Percentiles rank a stretch among this genome's conserved stretches.
Evolutionary conservation across 2,113 vertebrate species (phyloP).

Genomic region (Phasianus colchicus): DNA sequence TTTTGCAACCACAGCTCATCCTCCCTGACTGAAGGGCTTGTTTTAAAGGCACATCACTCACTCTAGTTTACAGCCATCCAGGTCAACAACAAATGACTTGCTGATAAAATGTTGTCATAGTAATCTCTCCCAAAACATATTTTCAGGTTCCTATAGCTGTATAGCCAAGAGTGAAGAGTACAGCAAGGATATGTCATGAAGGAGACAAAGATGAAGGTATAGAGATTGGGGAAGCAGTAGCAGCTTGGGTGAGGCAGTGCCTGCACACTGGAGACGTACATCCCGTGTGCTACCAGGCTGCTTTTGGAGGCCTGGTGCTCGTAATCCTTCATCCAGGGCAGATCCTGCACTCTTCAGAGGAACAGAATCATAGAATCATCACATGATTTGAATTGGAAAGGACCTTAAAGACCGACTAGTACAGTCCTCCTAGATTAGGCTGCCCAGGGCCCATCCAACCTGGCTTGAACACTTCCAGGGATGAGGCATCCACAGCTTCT

Average conservation of each 20-base stretch:
- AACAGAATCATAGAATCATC: background rate
- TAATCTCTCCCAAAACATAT: background rate
- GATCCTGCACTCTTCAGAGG: background rate
- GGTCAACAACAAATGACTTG: background rate
- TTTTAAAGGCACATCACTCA: background rate
- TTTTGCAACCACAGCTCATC: background rate
- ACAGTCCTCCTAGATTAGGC: background rate
- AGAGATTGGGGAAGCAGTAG: background rate
- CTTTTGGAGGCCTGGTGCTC: background rate
- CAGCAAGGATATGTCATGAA: background rate
- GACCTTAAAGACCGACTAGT: background rate
- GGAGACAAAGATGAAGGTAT: background rate
- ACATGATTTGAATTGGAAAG: background rate
- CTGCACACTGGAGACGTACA: background rate
- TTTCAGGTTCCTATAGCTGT: background rate
- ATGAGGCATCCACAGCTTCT: background rate
- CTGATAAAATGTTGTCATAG: background rate
- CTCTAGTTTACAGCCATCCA: background rate
- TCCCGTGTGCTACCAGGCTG: rapidly evolving
- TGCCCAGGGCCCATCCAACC: background rate
- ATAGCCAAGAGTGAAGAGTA: background rate
- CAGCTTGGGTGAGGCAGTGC: rapidly evolving
- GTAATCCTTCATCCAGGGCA: background rate
- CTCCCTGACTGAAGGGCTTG: background rate
- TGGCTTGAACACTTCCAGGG: background rate